Conservation (phyloP, 2,113 vertebrate species). For the Neodontobutis hainanensis region DNA sequence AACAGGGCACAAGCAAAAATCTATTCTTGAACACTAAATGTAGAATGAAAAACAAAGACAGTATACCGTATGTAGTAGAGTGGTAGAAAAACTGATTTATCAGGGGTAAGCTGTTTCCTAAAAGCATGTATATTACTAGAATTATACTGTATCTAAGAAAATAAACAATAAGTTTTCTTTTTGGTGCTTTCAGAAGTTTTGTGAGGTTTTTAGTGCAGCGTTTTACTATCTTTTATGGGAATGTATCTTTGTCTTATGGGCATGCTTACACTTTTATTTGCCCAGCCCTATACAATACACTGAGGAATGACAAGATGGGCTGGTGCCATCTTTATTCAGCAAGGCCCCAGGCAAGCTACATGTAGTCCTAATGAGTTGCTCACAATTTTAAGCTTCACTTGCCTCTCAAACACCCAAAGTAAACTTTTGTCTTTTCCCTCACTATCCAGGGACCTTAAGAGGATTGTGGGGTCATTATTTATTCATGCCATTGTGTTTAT, state of each 20-base stretch:
- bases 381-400: constrained; percentile 75
- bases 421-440: constrained; percentile 72
- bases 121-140: background rate
- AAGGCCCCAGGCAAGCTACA: constrained; percentile 69
- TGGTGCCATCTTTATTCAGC: constrained; percentile 67
- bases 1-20: constrained; percentile 49
- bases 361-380: constrained; percentile 76
- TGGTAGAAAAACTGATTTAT: constrained; percentile 38
- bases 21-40: constrained; percentile 61
- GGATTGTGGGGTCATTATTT: constrained; percentile 76
- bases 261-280: constrained; percentile 67
- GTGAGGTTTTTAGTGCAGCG: constrained; percentile 20
- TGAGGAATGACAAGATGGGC: constrained; percentile 58
- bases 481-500: constrained; percentile 78
- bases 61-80: constrained; percentile 41
- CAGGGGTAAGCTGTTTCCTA: constrained; percentile 30
- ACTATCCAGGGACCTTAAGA: constrained; percentile 70
- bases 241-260: constrained; percentile 59
- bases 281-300: constrained; percentile 49
- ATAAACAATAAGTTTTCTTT: constrained; percentile 5
- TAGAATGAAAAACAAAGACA: constrained; percentile 58
- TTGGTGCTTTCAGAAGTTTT: constrained; percentile 13
- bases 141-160: constrained; percentile 7
- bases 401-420: constrained; percentile 75
- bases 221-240: constrained; percentile 54